Conservation (phyloP, 2,113 vertebrate genomes). For the Engystomops pustulosus region DNA sequence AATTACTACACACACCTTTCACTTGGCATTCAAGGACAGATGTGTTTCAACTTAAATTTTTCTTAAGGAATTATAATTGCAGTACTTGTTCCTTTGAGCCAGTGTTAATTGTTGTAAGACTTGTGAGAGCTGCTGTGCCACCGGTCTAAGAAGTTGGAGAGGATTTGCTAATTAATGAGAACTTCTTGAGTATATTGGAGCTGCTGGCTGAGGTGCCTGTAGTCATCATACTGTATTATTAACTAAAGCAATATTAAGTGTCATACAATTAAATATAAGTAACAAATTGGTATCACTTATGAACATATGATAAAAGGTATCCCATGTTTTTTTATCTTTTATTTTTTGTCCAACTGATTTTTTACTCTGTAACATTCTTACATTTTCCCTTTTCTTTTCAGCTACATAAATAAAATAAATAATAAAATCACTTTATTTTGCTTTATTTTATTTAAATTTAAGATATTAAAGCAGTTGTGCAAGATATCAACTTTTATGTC, state of each 20-base stretch:
- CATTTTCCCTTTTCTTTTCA: too few species aligned
- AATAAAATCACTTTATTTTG: too few species aligned
- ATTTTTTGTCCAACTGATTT: too few species aligned
- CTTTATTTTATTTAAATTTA: too few species aligned
- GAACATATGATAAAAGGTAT: neutral
- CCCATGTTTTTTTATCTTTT: too few species aligned
- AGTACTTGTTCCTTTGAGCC: conserved; percentile 26
- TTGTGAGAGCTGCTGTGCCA: conserved; percentile 14
- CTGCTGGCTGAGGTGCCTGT: neutral
- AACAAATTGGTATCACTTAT: neutral
- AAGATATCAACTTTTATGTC: too few species aligned
- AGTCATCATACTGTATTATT: neutral
- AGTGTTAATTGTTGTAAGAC: conserved; percentile 44
- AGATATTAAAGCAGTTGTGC: too few species aligned
- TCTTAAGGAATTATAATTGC: conserved; percentile 46
- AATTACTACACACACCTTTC: conserved; percentile 64
- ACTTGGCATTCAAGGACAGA: conserved; percentile 63
- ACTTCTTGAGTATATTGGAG: neutral
- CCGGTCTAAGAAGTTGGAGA: conserved; percentile 12
- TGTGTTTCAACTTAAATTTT: conserved; percentile 61
- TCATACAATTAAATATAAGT: neutral
- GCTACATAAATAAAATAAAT: too few species aligned
- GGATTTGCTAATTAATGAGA: conserved; percentile 38
- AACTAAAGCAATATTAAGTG: neutral
- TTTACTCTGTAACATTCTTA: too few species aligned